Evolutionary conservation across 23 tunicate genomes (phyloP).

Genomic region (Clavelina lepadiformis): DNA sequence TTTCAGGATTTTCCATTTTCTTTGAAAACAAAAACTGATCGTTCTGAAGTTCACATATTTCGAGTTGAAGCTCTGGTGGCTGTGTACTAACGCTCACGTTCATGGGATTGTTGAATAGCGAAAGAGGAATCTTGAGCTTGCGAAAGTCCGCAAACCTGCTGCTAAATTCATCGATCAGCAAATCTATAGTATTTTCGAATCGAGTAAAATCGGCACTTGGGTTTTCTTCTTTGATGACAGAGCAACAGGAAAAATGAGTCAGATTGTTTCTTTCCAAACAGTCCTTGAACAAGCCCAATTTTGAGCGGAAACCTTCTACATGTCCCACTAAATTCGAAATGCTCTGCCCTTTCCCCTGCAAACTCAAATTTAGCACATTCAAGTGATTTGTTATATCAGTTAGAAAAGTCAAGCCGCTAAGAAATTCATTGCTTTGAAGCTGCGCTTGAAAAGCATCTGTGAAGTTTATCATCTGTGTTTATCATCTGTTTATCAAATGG

Average conservation of each 20-base stretch:
- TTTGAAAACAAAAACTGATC: constrained; percentile 17
- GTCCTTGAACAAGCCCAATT: no score
- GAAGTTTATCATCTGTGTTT: no score
- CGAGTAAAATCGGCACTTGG: constrained; percentile 18
- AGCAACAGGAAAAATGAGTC: constrained; percentile 10
- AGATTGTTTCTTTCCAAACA: constrained; percentile 19
- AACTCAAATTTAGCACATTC: constrained; percentile 30
- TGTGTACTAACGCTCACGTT: constrained; percentile 4
- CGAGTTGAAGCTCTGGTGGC: constrained; percentile 15
- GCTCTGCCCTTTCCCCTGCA: constrained; percentile 21
- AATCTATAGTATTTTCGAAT: constrained; percentile 1
- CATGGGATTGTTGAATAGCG: constrained; percentile 23
- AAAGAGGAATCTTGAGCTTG: constrained; percentile 13
- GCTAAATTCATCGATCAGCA: constrained; percentile 4
- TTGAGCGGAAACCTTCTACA: constrained; percentile 32
- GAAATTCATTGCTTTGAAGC: constrained; percentile 13
- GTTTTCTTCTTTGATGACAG: constrained; percentile 16
- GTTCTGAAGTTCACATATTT: constrained; percentile 24
- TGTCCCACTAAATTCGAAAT: constrained; percentile 22
- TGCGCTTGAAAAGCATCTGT: constrained; percentile 16
- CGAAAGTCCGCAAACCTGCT: constrained; percentile 17
- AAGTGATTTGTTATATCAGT: constrained; percentile 36
- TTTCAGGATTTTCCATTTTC: constrained; percentile 19
- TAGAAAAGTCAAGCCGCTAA: constrained; percentile 12
- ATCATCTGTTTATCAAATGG: no score